phyloP scores from a whole-genome alignment of 1,140 invertebrate genomes.

The Drosophila bocki region DNA sequence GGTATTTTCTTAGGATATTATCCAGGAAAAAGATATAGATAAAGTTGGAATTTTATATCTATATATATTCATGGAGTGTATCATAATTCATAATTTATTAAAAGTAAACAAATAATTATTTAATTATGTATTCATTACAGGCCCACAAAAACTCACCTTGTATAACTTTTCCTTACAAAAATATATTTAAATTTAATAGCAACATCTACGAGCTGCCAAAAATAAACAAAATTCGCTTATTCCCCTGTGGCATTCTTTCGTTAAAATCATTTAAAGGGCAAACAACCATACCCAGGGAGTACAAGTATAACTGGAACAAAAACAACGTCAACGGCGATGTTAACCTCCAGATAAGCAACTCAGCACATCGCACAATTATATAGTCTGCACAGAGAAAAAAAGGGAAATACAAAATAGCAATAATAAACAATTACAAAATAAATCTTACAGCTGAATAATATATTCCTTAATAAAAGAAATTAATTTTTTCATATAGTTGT shows the following conservation, averaged over 20 bases:
- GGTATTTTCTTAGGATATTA: too few relatives aligned
- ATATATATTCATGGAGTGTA: too few relatives aligned
- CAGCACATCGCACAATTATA: slow-evolving; percentile 13
- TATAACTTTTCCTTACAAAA: not conserved
- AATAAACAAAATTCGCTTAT: slow-evolving; percentile 20
- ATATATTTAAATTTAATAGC: slow-evolving; percentile 20
- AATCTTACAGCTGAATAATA: too few relatives aligned
- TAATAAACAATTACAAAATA: not conserved
- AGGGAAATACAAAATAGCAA: accelerated
- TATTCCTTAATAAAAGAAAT: too few relatives aligned
- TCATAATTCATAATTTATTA: not conserved
- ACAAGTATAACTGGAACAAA: slow-evolving; percentile 13
- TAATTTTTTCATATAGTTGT: too few relatives aligned
- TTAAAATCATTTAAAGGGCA: slow-evolving; percentile 40
- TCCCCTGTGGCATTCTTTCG: slow-evolving; percentile 5
- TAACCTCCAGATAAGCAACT: slow-evolving; percentile 32
- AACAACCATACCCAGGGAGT: slow-evolving; percentile 15
- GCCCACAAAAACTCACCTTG: not conserved
- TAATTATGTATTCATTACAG: not conserved
- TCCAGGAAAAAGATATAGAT: not conserved
- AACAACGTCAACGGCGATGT: slow-evolving; percentile 36
- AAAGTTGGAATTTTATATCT: not conserved
- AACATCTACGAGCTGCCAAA: not conserved
- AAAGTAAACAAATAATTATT: not conserved
- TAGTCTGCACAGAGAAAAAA: not conserved